Evolutionary conservation across 2,113 vertebrate genomes (phyloP).

Genomic region (Tonatia bakeri): DNA sequence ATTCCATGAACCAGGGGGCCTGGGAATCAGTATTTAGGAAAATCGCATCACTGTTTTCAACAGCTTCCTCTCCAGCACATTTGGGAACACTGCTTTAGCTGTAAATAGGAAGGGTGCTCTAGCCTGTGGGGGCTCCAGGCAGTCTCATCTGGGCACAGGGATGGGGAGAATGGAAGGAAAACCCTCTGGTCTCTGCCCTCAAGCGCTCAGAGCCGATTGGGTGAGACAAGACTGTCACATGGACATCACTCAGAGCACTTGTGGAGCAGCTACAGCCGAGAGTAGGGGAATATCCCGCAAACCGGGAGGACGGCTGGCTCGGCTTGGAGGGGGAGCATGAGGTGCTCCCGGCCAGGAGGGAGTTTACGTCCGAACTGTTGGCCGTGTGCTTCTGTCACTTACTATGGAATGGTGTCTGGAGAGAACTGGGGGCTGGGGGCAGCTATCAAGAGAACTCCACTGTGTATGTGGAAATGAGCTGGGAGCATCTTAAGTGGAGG

Average conservation of each 20-base stretch:
- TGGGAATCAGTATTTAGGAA: not conserved
- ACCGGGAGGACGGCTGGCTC: not conserved
- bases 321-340: not conserved
- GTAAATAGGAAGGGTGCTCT: not conserved
- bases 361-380: constrained; percentile 61
- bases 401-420: constrained; percentile 52
- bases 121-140: not conserved
- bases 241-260: not conserved
- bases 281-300: not conserved
- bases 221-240: not conserved
- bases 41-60: not conserved
- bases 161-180: not conserved
- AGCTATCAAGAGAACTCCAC: constrained; percentile 66
- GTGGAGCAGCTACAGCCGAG: not conserved
- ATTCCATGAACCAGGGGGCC: not conserved
- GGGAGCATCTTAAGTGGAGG: constrained; percentile 44
- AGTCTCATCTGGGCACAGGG: not conserved
- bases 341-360: constrained; percentile 2
- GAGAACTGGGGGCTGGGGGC: constrained; percentile 49
- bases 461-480: constrained; percentile 9
- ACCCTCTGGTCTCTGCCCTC: not conserved
- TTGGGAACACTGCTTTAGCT: not conserved
- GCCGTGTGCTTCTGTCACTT: constrained; percentile 65
- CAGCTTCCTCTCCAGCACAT: not conserved
- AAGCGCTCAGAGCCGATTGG: not conserved